Percentiles rank a stretch among this genome's conserved stretches.
Conservation (phyloP, 2,888 invertebrate species). For the Ormyrus rosae region DNA sequence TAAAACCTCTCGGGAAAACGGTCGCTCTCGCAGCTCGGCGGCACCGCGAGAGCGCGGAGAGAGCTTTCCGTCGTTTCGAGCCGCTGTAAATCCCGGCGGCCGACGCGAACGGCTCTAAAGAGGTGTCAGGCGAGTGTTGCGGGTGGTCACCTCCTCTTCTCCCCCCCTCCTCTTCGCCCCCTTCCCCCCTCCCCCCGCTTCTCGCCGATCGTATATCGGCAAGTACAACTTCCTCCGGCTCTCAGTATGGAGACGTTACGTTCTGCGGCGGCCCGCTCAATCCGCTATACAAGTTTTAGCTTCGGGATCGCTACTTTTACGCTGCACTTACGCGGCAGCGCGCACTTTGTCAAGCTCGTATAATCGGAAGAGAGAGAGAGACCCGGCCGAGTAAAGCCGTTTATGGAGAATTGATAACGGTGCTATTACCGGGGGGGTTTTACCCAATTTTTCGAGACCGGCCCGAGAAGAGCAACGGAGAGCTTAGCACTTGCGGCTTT, state of each 20-base stretch:
- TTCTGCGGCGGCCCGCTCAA: conserved; percentile 42
- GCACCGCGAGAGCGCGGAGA: neutral
- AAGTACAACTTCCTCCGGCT: conserved; percentile 71
- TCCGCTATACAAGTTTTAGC: no score
- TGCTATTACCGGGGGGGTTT: no score
- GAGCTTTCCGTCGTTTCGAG: conserved; percentile 25
- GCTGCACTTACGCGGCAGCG: neutral
- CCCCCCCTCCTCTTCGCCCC: conserved; percentile 65
- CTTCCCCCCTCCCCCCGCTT: conserved; percentile 61
- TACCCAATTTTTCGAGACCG: no score
- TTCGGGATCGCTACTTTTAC: no score
- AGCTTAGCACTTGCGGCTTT: no score
- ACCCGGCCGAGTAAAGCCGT: no score
- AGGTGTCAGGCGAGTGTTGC: conserved; percentile 68
- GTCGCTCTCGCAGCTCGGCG: neutral
- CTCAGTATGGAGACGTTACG: conserved; percentile 72
- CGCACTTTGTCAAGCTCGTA: neutral
- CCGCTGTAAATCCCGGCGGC: conserved; percentile 63
- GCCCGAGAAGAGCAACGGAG: no score
- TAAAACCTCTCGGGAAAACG: no score
- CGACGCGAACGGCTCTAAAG: conserved; percentile 62
- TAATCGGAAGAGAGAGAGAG: neutral
- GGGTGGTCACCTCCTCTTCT: conserved; percentile 71
- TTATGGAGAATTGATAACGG: no score
- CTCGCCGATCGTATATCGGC: conserved; percentile 71